These are phyloP conservation scores for Papilio gigon DNA, from an alignment of 2,888 invertebrate genomes.

Conservation along the genomic window DNA sequence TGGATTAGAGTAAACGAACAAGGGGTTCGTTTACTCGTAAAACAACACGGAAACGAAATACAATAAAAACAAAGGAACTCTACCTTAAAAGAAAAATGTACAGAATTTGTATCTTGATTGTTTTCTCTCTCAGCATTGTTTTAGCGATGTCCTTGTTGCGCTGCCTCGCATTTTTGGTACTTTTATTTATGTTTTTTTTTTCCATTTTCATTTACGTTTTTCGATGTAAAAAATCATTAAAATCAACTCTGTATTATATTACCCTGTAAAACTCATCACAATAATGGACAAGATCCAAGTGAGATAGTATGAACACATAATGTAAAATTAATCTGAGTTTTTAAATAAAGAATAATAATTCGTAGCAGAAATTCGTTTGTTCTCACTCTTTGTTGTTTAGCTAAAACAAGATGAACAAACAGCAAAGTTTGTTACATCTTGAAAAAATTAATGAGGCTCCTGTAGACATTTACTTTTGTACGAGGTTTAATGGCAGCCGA, in stretches of 20 bases:
- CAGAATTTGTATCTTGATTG: constrained; percentile 37
- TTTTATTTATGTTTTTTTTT: constrained; percentile 24
- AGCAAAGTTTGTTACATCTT: background rate
- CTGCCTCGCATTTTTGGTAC: constrained; percentile 29
- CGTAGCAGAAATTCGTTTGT: too few species aligned
- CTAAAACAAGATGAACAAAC: background rate
- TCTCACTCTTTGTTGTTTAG: background rate
- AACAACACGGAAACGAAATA: constrained; percentile 32
- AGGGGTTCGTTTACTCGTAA: too few species aligned
- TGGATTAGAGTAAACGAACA: constrained; percentile 14
- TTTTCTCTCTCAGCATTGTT: constrained; percentile 29
- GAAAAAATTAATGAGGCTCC: constrained; percentile 14
- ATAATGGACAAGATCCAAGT: too few species aligned
- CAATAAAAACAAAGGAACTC: constrained; percentile 32
- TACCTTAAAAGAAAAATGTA: constrained; percentile 35
- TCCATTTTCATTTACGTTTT: constrained; percentile 9
- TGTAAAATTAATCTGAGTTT: too few species aligned
- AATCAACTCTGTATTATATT: too few species aligned
- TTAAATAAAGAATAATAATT: background rate
- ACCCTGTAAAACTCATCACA: too few species aligned
- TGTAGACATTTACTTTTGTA: constrained; percentile 17
- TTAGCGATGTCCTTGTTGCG: constrained; percentile 25
- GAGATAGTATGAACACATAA: too few species aligned
- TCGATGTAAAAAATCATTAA: background rate
- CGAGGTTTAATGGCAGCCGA: constrained; percentile 16